Base-by-base conservation (phyloP, 2,888 invertebrate genomes). In the Megamerina dolium region DNA sequence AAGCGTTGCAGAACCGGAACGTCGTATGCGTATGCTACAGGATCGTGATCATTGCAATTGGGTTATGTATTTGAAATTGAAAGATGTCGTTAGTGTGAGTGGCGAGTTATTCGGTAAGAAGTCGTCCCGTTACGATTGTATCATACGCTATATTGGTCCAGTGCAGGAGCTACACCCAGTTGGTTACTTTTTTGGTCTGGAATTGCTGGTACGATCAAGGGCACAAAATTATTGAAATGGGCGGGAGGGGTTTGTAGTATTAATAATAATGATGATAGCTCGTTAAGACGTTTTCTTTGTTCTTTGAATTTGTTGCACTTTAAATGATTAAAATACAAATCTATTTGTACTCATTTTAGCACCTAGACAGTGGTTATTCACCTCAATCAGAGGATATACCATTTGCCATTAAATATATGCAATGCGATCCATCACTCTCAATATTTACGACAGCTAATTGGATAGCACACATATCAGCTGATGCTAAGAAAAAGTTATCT, bases 121-220 rank as follows among this genome's bases (percentile, higher is more conserved):
- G 20, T 43, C 23, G 26, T 36, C 45, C 19, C 45, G 43, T 12
- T 64, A 50, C 40, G 52, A 57, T 48, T 70, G 72, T 49, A 74
- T 80, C 38, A 73, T 68, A 18, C 62, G 73, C 52, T 78, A 73
- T 55, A 76, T 78, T 54, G 79, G 79, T 23, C 63, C 66, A 37
- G 76, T 78, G 39, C 62, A 68, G 45, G 75, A 78, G 48, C 63
- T 78, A 40, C 77, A 73, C 42, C 61, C 63, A 18, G 73, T 78
- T 50, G 74, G 74, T 57, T 77, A 76, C 59, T 75, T 76, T 60
- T 75, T 77, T 61, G 79, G 77, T 35, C 67, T 80, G 47, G 75
- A 77, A 57, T 57, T 80, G 55, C 67, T 77, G 74, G 79, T 79
- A 60, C 53, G 55, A 45, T 23, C 33, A 23, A n/a, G n/a, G n/a